Base-by-base conservation (phyloP, 92 coral and sea anemone species). In the Porites cylindrica region DNA sequence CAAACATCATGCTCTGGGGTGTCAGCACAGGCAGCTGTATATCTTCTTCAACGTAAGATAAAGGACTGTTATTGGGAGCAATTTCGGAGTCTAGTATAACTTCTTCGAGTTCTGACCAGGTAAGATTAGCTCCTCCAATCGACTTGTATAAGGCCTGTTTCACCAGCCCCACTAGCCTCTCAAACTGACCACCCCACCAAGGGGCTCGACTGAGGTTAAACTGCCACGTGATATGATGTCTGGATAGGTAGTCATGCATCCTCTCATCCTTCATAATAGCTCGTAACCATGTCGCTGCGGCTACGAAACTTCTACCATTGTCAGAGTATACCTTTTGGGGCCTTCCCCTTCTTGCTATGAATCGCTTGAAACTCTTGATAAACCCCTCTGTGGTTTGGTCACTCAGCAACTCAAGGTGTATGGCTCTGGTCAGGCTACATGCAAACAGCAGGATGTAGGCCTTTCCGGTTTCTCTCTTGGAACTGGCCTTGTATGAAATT, bases 251-350 rank as follows among this genome's bases (percentile, higher is more conserved):
- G 75, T 87, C 60, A 18, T 85, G 90, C 7, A 80, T 29, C 51
- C 47, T 51, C 70, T 91, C 94, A 16, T 78, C 89, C 26, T 59
- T 88, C 90, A 92, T 88, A 66, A 91, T 26, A 0, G 69, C 56
- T 52, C 60, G 19, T 20, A 87, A 67, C 94, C 86, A 91, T 69
- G 69, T 88, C 1, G 82, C 83, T 2, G 92, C 92, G 19, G 80
- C 85, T 0, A 53, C 67, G 54, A 90, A 86, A n/a, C 78, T 86
- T 50, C 50, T 76, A 7, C 84, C 93, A 19, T 85, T 92, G 76
- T 89, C 85, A 2, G 91, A 92, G 29, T 89, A 92, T 65, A 92
- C 70, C 89, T 92, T 92, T 50, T 71, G 71, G 6, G 93, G 91
- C 18, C 94, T 61, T 12, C 92, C 90, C 23, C 90, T 43, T 68